Conservation (phyloP, 2,888 invertebrate genomes). For the Smittia aterrima region DNA sequence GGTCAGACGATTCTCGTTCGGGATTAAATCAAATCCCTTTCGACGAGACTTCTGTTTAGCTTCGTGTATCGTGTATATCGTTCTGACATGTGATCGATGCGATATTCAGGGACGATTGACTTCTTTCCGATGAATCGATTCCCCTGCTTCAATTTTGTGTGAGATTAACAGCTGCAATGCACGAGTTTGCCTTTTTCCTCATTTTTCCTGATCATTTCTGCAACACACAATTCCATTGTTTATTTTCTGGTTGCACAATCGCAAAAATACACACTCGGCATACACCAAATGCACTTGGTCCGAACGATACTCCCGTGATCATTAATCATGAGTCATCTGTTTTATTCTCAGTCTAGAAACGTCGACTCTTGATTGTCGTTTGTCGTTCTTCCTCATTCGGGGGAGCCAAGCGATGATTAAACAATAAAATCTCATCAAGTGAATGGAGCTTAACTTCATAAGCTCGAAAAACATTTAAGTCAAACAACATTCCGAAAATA, state of each 20-base stretch:
- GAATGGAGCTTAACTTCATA: not conserved
- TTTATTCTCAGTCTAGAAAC: not conserved
- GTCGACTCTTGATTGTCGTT: not conserved
- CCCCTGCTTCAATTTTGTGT: not conserved
- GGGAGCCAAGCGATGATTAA: not conserved
- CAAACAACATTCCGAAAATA: not conserved
- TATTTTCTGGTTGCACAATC: conserved; percentile 33
- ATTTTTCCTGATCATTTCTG: not conserved
- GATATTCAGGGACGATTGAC: no score
- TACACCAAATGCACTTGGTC: conserved; percentile 9
- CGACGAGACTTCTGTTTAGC: not conserved
- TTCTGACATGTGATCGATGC: no score
- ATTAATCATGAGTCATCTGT: conserved; percentile 31
- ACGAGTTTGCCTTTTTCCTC: conserved; percentile 19
- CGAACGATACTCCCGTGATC: not conserved
- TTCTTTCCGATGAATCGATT: not conserved
- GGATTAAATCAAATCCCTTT: not conserved
- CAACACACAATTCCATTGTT: conserved; percentile 20
- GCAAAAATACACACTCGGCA: not conserved
- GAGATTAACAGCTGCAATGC: conserved; percentile 33
- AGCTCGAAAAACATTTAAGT: not conserved
- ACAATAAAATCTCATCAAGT: not conserved
- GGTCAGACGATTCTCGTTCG: not conserved
- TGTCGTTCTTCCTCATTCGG: not conserved
- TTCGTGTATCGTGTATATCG: not conserved